Percentiles rank a stretch among this genome's conserved stretches.
phyloP scores from a whole-genome alignment of 1,140 invertebrate genomes.

The Riptortus pedestris region DNA sequence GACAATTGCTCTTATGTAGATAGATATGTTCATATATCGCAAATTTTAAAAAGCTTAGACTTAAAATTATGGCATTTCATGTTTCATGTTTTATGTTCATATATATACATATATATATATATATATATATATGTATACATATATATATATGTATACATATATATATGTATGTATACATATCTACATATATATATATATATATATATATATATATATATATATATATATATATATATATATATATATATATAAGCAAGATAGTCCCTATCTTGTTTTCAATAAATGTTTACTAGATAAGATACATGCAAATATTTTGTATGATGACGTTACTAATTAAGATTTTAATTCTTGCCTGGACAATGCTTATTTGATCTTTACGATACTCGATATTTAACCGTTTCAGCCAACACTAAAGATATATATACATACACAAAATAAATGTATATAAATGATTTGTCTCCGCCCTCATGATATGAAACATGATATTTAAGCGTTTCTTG shows the following conservation, averaged over 20 bases:
- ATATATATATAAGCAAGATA: neutral
- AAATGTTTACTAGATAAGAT: neutral
- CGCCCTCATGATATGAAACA: no score
- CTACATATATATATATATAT: conserved; percentile 5
- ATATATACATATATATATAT: conserved; percentile 8
- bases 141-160: conserved; percentile 10
- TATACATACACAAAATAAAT: neutral
- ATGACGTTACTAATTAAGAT: no score
- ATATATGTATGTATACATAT: conserved; percentile 8
- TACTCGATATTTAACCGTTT: no score
- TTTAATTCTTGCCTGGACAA: no score
- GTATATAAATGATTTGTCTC: no score
- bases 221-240: conserved; percentile 13
- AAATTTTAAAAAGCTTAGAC: no score
- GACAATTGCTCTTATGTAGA: no score
- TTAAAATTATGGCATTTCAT: no score
- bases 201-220: conserved; percentile 13
- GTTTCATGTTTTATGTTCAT: neutral
- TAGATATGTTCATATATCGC: conserved; percentile 1
- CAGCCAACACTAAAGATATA: no score
- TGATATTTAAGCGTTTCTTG: no score
- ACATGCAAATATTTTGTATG: no score
- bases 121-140: conserved; percentile 10
- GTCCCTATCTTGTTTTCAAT: neutral
- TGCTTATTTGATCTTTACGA: no score